Evolutionary conservation across 2,888 invertebrate genomes (phyloP).

Genomic region (Himalopsyche japonica): DNA sequence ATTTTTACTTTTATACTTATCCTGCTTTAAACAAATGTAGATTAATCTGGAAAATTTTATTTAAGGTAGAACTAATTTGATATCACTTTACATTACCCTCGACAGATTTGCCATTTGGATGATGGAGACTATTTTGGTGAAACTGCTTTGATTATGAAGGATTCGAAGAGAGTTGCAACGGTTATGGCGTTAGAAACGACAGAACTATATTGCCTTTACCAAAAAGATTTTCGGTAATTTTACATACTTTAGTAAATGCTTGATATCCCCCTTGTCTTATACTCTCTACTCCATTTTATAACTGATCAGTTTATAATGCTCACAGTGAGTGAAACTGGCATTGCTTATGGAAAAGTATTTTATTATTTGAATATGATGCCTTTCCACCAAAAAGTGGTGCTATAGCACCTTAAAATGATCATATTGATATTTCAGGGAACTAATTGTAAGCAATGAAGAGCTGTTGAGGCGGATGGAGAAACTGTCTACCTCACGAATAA

Average conservation of each 20-base stretch:
- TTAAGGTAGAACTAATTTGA: too few relatives aligned
- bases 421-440: constrained; percentile 42
- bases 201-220: constrained; percentile 63
- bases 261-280: too few relatives aligned
- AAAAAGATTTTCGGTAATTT: constrained; percentile 55
- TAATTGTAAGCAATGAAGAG: constrained; percentile 51
- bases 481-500: constrained; percentile 55
- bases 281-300: too few relatives aligned
- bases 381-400: too few relatives aligned
- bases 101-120: constrained; percentile 58
- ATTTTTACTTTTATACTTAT: too few relatives aligned
- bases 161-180: constrained; percentile 61
- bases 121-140: constrained; percentile 69
- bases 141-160: constrained; percentile 60
- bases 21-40: too few relatives aligned
- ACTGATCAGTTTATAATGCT: too few relatives aligned
- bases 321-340: too few relatives aligned
- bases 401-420: not conserved
- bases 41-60: too few relatives aligned
- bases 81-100: not conserved
- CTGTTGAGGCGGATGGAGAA: constrained; percentile 54
- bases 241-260: not conserved
- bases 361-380: too few relatives aligned
- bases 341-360: too few relatives aligned
- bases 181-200: constrained; percentile 65